Percentiles rank a stretch among this genome's conserved stretches.
These are phyloP conservation scores for Pardalotus punctatus DNA, from an alignment of 2,113 vertebrate species.

Conservation along the genomic window DNA sequence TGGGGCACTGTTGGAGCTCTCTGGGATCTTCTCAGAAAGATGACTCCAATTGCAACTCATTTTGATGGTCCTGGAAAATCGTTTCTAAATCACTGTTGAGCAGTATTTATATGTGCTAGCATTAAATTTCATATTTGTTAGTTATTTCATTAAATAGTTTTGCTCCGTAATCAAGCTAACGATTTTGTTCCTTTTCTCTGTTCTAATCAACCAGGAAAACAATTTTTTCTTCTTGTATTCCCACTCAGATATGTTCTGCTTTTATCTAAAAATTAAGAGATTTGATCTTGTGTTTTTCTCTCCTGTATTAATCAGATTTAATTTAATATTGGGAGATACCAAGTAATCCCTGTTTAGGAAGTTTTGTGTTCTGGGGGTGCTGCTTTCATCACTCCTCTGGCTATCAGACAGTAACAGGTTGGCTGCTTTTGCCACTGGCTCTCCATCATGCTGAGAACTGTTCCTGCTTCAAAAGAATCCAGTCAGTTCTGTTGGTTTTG, in stretches of 20 bases:
- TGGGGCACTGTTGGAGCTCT: not conserved
- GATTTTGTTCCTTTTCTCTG: constrained; percentile 51
- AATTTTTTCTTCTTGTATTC: constrained; percentile 3
- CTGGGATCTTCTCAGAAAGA: not conserved
- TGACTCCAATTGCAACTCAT: not conserved
- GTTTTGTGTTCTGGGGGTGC: not conserved
- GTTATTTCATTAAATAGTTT: constrained; percentile 52
- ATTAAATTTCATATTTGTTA: constrained; percentile 46
- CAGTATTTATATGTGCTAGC: constrained; percentile 48
- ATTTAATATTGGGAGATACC: not conserved
- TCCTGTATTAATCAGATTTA: not conserved
- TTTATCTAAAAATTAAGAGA: constrained; percentile 24
- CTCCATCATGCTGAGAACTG: not conserved
- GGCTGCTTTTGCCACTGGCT: not conserved
- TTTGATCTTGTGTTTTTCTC: not conserved
- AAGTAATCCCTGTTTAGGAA: not conserved
- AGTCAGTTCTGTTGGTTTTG: not conserved
- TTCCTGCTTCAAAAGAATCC: not conserved
- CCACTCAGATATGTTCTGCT: not conserved
- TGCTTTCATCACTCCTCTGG: not conserved
- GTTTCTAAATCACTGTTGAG: constrained; percentile 15
- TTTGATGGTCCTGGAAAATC: not conserved
- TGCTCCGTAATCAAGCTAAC: constrained; percentile 61
- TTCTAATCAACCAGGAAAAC: constrained; percentile 51
- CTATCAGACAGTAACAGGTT: not conserved